Conservation (phyloP, 2,888 invertebrate genomes). For the Machimus atricapillus region DNA sequence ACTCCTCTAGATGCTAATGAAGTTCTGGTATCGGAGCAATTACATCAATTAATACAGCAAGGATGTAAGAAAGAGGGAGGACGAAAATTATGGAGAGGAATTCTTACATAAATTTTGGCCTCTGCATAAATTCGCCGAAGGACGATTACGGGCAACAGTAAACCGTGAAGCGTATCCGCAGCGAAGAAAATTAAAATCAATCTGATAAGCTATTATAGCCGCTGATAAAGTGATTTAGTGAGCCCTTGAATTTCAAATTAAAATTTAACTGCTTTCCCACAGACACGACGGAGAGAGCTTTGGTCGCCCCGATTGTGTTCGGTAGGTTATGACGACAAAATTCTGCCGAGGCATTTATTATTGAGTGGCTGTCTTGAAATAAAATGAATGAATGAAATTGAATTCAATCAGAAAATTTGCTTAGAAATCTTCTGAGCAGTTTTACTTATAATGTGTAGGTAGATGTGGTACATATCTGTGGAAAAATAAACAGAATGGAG, state of each 20-base stretch:
- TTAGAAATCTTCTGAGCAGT: not conserved
- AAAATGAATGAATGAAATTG: not conserved
- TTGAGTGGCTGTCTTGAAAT: not conserved
- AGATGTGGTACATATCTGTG: not conserved
- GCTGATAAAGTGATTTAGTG: constrained; percentile 38
- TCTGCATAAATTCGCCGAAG: constrained; percentile 22
- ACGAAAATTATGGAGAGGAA: not conserved
- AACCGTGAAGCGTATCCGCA: constrained; percentile 1
- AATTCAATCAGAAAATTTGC: not conserved
- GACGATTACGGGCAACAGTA: constrained; percentile 22
- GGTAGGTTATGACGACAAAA: not conserved
- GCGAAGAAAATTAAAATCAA: constrained; percentile 34
- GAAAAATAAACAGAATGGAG: not conserved
- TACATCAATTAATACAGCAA: constrained; percentile 45
- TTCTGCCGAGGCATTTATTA: not conserved
- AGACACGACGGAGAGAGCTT: not conserved
- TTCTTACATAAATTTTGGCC: constrained; percentile 19
- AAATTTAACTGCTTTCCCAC: constrained; percentile 27
- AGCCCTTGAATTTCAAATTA: constrained; percentile 31
- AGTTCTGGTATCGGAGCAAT: constrained; percentile 44
- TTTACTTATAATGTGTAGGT: not conserved
- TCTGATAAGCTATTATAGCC: constrained; percentile 33
- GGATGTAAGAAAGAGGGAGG: not conserved
- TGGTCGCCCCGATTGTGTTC: not conserved
- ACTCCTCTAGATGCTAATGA: constrained; percentile 45